Conservation (phyloP, 2,888 invertebrate species). For the Synanthedon formicaeformis region DNA sequence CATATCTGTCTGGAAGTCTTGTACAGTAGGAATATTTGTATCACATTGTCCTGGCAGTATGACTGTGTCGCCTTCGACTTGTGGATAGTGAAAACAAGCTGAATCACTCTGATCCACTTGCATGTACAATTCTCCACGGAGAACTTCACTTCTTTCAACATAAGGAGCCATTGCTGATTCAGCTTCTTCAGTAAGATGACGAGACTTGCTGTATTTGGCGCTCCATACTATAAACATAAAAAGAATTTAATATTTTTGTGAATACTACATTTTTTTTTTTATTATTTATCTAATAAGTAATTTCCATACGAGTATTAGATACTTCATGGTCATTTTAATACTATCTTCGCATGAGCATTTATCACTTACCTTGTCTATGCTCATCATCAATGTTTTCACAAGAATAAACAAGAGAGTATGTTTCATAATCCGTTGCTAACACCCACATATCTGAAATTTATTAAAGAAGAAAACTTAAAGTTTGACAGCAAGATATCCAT, state of each 20-base stretch:
- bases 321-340: too few species aligned
- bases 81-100: slow-evolving; percentile 53
- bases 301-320: too few species aligned
- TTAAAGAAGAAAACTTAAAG: not conserved
- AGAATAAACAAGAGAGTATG: slow-evolving; percentile 45
- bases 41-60: slow-evolving; percentile 54
- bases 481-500: not conserved
- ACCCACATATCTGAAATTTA: slow-evolving; percentile 40
- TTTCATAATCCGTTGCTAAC: slow-evolving; percentile 45
- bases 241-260: not conserved
- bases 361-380: slow-evolving; percentile 33
- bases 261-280: not conserved
- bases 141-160: slow-evolving; percentile 24
- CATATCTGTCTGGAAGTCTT: slow-evolving; percentile 24
- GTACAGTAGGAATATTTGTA: slow-evolving; percentile 28
- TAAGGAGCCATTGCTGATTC: slow-evolving; percentile 21
- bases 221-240: slow-evolving; percentile 43
- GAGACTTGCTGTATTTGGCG: slow-evolving; percentile 43
- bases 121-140: slow-evolving; percentile 30
- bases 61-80: slow-evolving; percentile 21
- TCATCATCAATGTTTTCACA: slow-evolving; percentile 35
- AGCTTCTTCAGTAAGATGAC: slow-evolving; percentile 19
- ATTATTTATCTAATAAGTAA: too few species aligned
- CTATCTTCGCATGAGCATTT: too few species aligned
- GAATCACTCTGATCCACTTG: slow-evolving; percentile 28